A percentile compares a stretch with the other conserved stretches of the same genome.
Evolutionary conservation across 2,888 invertebrate genomes (phyloP).

Genomic region (Mesochorus sp.): DNA sequence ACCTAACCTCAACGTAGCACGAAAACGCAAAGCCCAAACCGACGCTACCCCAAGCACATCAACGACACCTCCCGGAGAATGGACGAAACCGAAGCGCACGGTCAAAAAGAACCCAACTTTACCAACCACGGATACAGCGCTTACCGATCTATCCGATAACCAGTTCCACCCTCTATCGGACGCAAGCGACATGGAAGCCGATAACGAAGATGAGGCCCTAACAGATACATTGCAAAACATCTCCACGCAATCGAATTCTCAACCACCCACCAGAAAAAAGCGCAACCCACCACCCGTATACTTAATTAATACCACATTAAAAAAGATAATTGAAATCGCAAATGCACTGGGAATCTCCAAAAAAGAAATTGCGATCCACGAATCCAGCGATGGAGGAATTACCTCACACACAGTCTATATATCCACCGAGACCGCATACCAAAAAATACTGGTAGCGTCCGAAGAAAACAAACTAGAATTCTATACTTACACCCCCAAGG

Average conservation of each 20-base stretch:
- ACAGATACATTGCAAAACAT: neutral
- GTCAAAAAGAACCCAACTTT: too few relatives aligned
- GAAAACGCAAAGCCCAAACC: too few relatives aligned
- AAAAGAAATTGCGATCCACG: neutral
- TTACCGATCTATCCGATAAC: neutral
- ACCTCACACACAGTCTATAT: neutral
- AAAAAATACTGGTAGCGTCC: neutral
- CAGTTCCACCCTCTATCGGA: neutral
- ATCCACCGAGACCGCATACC: neutral
- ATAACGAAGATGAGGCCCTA: neutral
- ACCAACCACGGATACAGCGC: too few relatives aligned
- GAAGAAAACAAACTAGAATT: neutral
- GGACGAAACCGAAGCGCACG: too few relatives aligned
- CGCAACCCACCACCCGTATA: neutral
- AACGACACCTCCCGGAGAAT: too few relatives aligned
- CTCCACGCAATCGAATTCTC: neutral
- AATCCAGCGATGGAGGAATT: neutral
- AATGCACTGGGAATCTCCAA: neutral
- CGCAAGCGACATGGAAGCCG: constrained; percentile 3
- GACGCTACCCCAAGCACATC: too few relatives aligned
- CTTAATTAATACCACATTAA: neutral
- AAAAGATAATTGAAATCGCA: neutral
- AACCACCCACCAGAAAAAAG: neutral
- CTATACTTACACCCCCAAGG: constrained; percentile 12
- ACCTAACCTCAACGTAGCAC: too few relatives aligned